Evolutionary conservation across 2,888 invertebrate genomes (phyloP), one percentile per base, ranked within the genome.

Genomic region (Brachycybe producta): DNA sequence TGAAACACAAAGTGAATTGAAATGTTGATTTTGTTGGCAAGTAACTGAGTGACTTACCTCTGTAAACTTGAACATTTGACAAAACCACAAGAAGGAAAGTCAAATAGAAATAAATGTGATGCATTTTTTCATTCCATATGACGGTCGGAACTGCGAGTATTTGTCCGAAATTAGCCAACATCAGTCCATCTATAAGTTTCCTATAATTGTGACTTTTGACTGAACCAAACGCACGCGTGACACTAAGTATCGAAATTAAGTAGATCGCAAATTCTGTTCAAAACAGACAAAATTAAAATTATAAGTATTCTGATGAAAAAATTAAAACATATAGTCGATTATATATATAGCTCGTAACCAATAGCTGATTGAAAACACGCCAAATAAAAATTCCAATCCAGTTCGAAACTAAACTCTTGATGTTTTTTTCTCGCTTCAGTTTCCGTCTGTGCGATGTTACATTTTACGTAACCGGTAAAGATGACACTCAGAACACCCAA

Each of bases 401-500:
- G 38, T 26, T 52, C 27, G 23, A 46, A 46, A 19, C 19, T 24
- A 5, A 19, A 35, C 7, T 47, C 38, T 17, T 45, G 26, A 8
- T 27, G n/a, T n/a, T 44, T n/a, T 24, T 46, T 15, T 26, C n/a
- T 8, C 21, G 21, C 36, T 36, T 46, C 28, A 34, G 38, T 17
- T 27, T 19, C 2, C 34, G 7, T 41, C 21, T 23, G 7, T n/a
- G 41, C 7, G 8, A 8, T 13, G 13, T 19, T 28, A 51, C 53
- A 54, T 26, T 46, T 38, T 7, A 32, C 34, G 42, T 85, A 88
- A 0, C 88, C 82, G 67, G 90, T 88, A 61, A 86, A 72, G 56
- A 90, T 70, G 54, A 84, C 69, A 40, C 88, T 69, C 23, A 90
- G 76, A 11, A 88, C 71, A 7, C 81, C 76, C 39, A 91, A 67